These are phyloP conservation scores for Pangasius larnaudii DNA, from an alignment of 2,797 vertebrate species.

Conservation along the genomic window DNA sequence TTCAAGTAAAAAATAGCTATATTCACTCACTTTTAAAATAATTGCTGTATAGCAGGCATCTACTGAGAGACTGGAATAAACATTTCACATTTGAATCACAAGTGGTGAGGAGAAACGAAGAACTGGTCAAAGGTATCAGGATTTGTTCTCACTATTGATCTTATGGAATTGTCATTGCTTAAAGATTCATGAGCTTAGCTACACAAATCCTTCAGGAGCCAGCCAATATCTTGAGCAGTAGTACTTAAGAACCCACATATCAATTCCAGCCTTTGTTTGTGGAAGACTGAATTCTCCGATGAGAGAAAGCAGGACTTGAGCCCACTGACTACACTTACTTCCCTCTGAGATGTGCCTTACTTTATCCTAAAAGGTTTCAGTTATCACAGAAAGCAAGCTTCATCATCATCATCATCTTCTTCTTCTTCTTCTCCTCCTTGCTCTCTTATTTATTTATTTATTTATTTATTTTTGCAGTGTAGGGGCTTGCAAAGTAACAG, in stretches of 20 bases:
- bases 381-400: conserved; percentile 19
- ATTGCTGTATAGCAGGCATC: conserved; percentile 13
- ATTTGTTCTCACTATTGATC: conserved; percentile 62
- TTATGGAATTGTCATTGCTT: conserved; percentile 63
- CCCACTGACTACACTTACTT: conserved; percentile 46
- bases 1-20: background rate
- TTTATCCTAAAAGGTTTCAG: conserved; percentile 35
- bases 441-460: no score
- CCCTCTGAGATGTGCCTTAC: conserved; percentile 14
- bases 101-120: conserved; percentile 27
- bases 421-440: background rate
- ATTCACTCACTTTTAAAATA: conserved; percentile 10
- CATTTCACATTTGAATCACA: conserved; percentile 4
- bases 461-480: background rate
- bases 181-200: conserved; percentile 66
- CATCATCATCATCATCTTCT: background rate
- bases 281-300: conserved; percentile 47
- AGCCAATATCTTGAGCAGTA: conserved; percentile 55
- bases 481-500: background rate
- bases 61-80: conserved; percentile 5
- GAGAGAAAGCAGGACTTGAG: conserved; percentile 52
- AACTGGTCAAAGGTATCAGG: conserved; percentile 47
- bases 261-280: conserved; percentile 55
- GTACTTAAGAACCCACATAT: conserved; percentile 54
- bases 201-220: conserved; percentile 61